These are phyloP conservation scores for Melanotus villosus DNA, from an alignment of 2,888 invertebrate species.

Conservation along the genomic window DNA sequence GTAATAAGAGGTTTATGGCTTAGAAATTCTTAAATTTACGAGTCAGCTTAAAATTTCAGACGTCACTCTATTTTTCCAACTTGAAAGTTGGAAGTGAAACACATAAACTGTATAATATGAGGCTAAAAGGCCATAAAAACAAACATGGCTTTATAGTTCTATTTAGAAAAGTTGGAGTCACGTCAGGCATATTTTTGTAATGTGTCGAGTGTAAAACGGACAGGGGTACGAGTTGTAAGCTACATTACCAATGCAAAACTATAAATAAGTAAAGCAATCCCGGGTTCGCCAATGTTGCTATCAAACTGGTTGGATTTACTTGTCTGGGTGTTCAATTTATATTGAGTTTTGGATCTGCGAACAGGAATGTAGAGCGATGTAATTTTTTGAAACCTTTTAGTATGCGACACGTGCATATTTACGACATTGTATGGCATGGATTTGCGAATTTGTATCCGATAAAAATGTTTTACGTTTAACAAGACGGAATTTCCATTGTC, in stretches of 20 bases:
- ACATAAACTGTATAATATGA: slow-evolving; percentile 13
- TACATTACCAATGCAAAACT: slow-evolving; percentile 32
- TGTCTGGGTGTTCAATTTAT: slow-evolving; percentile 34
- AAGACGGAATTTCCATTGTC: no score
- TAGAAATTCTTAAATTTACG: neutral
- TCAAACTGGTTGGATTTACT: slow-evolving; percentile 26
- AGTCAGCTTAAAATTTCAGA: neutral
- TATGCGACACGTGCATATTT: no score
- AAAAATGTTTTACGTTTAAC: no score
- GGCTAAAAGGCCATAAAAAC: slow-evolving; percentile 8
- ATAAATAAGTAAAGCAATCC: slow-evolving; percentile 40
- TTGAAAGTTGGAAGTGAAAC: slow-evolving; percentile 6
- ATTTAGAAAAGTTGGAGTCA: slow-evolving; percentile 6
- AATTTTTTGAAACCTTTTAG: neutral
- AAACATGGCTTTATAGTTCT: slow-evolving; percentile 10
- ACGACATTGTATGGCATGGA: no score
- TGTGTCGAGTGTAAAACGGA: neutral
- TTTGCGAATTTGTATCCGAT: no score
- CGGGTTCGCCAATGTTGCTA: slow-evolving; percentile 19
- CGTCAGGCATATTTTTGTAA: slow-evolving; percentile 4
- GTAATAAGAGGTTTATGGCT: neutral
- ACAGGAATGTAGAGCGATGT: neutral
- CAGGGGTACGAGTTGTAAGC: neutral
- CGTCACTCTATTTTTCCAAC: slow-evolving; percentile 12
- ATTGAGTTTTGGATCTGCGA: slow-evolving; percentile 11